Conservation (phyloP, 2,113 vertebrate species). For the Hemicordylus capensis region DNA sequence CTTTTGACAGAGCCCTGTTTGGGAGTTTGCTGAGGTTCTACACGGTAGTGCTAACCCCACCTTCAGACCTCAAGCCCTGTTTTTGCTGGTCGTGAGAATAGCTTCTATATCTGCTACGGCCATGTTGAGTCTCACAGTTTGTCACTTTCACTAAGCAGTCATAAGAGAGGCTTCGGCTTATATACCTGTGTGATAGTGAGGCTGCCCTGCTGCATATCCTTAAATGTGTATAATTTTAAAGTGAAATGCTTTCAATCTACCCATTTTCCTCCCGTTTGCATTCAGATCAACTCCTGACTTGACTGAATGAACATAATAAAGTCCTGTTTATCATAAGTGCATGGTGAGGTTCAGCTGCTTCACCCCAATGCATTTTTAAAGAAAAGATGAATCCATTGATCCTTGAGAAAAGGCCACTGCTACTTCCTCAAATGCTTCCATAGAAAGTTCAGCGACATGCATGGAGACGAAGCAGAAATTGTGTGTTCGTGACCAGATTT, state of each 20-base stretch:
- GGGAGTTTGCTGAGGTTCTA: too few species aligned
- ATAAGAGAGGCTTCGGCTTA: too few species aligned
- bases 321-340: neutral
- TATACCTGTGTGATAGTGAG: too few species aligned
- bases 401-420: neutral
- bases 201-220: neutral
- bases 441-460: neutral
- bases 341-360: neutral
- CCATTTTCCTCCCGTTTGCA: conserved; percentile 5
- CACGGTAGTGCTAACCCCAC: too few species aligned
- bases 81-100: neutral
- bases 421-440: neutral
- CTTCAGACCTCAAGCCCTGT: too few species aligned
- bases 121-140: too few species aligned
- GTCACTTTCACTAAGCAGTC: neutral
- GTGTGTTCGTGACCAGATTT: rapidly evolving
- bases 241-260: neutral
- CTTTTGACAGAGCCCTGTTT: too few species aligned
- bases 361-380: conserved; percentile 3
- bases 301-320: neutral
- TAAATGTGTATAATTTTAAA: neutral
- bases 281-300: neutral
- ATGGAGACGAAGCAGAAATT: neutral
- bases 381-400: neutral
- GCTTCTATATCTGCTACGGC: too few species aligned